A percentile compares a stretch with the other conserved stretches of the same genome.
These are phyloP conservation scores for Osmerus eperlanus DNA, from an alignment of 2,113 vertebrate species.

Conservation along the genomic window DNA sequence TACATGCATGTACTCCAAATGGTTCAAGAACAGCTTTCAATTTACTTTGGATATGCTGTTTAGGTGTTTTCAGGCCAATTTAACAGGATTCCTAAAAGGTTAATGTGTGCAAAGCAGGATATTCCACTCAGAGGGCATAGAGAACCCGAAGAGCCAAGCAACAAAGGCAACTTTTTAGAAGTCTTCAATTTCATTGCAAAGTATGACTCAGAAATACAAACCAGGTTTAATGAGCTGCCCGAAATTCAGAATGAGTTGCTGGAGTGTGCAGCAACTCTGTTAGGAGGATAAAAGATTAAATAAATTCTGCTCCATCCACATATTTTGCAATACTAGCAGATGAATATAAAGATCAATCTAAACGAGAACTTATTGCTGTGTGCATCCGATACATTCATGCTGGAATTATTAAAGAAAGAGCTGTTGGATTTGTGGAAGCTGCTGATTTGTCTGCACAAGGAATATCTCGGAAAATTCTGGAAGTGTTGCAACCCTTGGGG, in stretches of 20 bases:
- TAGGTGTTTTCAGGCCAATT: too few species aligned
- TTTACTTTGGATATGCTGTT: too few species aligned
- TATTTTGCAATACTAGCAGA: slow-evolving; percentile 11
- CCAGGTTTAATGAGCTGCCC: neutral
- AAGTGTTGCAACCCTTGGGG: neutral
- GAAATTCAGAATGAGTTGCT: too few species aligned
- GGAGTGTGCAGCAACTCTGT: too few species aligned
- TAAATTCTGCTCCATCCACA: neutral
- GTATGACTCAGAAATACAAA: slow-evolving; percentile 21
- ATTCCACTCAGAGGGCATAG: slow-evolving; percentile 2
- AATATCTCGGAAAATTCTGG: neutral
- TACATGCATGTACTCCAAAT: too few species aligned
- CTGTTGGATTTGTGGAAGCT: too few species aligned
- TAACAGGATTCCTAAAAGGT: too few species aligned
- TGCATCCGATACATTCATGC: slow-evolving; percentile 6
- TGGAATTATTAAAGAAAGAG: slow-evolving; percentile 8
- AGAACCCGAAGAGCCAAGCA: neutral
- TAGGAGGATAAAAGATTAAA: neutral
- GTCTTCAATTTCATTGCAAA: slow-evolving; percentile 11
- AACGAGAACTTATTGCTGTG: slow-evolving; percentile 2
- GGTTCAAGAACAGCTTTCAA: too few species aligned
- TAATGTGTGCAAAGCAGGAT: slow-evolving; percentile 6
- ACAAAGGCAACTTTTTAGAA: slow-evolving; percentile 18
- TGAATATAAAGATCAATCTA: slow-evolving; percentile 15
- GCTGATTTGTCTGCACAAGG: neutral